phyloP scores from a whole-genome alignment of 2,888 invertebrate species.

The Kryphioiulus occultus region DNA sequence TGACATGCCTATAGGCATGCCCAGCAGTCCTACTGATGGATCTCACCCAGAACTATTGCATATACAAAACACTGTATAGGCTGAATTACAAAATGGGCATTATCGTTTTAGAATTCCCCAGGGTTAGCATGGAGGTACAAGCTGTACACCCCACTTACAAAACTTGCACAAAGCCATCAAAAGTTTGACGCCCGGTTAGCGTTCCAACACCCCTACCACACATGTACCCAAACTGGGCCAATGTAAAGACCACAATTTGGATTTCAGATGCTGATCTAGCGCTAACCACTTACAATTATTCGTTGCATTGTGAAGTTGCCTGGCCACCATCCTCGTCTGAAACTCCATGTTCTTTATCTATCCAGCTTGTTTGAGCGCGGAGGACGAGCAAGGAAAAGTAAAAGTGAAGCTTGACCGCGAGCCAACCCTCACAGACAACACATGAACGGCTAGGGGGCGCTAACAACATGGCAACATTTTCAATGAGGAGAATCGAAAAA shows the following conservation, averaged over 20 bases:
- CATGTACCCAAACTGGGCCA: background rate
- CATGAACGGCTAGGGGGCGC: background rate
- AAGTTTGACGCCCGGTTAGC: background rate
- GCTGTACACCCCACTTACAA: background rate
- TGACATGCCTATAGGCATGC: too few species aligned
- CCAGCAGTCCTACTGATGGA: too few species aligned
- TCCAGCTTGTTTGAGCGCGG: background rate
- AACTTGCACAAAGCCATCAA: slow-evolving; percentile 13
- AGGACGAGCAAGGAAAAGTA: background rate
- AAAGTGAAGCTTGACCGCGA: background rate
- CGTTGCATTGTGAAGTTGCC: background rate
- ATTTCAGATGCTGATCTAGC: background rate
- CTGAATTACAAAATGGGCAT: background rate
- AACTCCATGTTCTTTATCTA: slow-evolving; percentile 19
- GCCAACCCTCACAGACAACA: background rate
- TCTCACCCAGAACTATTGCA: too few species aligned
- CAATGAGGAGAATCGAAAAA: too few species aligned
- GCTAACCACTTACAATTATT: background rate
- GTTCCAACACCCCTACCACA: background rate
- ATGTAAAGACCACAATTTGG: background rate
- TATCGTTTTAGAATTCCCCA: background rate
- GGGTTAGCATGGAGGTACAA: background rate
- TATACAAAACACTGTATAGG: background rate
- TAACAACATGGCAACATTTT: background rate
- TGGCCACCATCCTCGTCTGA: slow-evolving; percentile 8